phyloP scores from a whole-genome alignment of 2,113 vertebrate species.

The Sylvilagus bachmani region DNA sequence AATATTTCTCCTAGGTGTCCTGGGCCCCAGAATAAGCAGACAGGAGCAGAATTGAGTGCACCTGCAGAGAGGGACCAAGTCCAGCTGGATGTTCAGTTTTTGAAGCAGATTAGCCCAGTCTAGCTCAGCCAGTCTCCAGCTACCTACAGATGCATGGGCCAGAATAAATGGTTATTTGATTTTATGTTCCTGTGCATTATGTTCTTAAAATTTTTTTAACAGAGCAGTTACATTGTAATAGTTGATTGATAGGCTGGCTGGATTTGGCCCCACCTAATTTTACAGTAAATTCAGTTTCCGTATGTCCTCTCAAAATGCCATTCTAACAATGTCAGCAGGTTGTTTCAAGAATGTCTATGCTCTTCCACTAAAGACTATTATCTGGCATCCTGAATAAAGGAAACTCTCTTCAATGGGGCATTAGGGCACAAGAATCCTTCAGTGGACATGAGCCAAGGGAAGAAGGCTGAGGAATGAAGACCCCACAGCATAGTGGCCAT shows the following conservation, averaged over 20 bases:
- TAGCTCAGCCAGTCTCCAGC: neutral
- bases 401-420: no score
- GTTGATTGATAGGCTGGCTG: no score
- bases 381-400: neutral
- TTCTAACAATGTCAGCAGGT: neutral
- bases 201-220: neutral
- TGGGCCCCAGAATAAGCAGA: neutral
- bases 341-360: neutral
- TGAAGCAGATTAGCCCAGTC: neutral
- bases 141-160: no score
- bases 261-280: neutral
- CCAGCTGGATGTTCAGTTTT: no score
- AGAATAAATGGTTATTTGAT: no score
- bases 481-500: no score
- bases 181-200: neutral
- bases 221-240: neutral
- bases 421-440: no score
- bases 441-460: neutral
- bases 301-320: rapidly evolving
- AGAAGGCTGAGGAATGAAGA: no score
- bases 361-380: neutral
- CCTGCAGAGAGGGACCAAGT: rapidly evolving
- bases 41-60: rapidly evolving
- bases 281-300: neutral
- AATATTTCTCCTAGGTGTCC: neutral